Evolutionary conservation across 2,888 invertebrate species (phyloP).

Genomic region (Pharmacophagus antenor): DNA sequence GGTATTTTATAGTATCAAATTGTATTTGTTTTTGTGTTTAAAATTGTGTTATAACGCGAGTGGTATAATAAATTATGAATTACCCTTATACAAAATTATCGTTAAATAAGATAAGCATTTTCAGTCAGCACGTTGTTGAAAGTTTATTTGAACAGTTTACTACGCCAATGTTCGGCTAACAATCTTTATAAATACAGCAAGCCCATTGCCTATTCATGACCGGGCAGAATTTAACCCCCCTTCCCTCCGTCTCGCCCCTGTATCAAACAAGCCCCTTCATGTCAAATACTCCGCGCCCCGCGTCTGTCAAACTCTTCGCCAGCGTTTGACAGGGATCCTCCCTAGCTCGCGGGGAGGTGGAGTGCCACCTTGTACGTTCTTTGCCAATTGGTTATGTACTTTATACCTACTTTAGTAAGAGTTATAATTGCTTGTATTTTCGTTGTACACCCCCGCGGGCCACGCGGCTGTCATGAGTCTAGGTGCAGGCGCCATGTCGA

Average conservation of each 20-base stretch:
- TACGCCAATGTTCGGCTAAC: slow-evolving; percentile 67
- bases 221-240: slow-evolving; percentile 74
- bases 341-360: slow-evolving; percentile 72
- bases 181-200: slow-evolving; percentile 80
- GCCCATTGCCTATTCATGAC: slow-evolving; percentile 81
- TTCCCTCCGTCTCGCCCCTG: slow-evolving; percentile 69
- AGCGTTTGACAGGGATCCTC: slow-evolving; percentile 81
- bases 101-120: slow-evolving; percentile 8
- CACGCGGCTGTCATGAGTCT: slow-evolving; percentile 74
- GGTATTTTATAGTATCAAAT: slow-evolving; percentile 31
- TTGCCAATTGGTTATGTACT: slow-evolving; percentile 37
- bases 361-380: slow-evolving; percentile 60
- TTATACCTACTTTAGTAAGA: slow-evolving; percentile 37
- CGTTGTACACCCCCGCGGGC: slow-evolving; percentile 44
- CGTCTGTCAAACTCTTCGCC: slow-evolving; percentile 81
- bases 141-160: slow-evolving; percentile 71
- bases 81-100: not conserved
- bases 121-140: slow-evolving; percentile 8
- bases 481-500: slow-evolving; percentile 80
- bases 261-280: slow-evolving; percentile 81
- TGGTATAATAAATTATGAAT: not conserved
- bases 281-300: slow-evolving; percentile 81
- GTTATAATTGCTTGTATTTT: slow-evolving; percentile 37
- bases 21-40: slow-evolving; percentile 6
- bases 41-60: not conserved